phyloP scores from a whole-genome alignment of 37 sponge, comb jelly and placozoan genomes.

The Haliclona indistincta region DNA sequence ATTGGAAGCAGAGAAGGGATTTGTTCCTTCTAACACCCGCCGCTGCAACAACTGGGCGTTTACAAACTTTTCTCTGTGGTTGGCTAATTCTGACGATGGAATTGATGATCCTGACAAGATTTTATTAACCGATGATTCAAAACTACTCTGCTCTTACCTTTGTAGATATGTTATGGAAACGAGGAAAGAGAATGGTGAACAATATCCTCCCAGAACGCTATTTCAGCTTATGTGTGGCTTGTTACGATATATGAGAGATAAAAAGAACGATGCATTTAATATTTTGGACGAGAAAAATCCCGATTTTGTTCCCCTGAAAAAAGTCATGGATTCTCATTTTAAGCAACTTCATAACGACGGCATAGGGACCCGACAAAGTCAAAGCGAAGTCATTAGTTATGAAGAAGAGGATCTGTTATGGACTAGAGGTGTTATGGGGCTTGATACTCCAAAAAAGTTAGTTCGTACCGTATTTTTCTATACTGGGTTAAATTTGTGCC shows the following conservation, averaged over 20 bases:
- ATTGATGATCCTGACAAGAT: neutral
- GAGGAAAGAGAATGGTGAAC: slow-evolving; percentile 28
- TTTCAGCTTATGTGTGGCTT: slow-evolving; percentile 13
- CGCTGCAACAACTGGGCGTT: slow-evolving; percentile 7
- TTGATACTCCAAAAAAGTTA: neutral
- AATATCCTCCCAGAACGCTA: slow-evolving; percentile 17
- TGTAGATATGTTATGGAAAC: slow-evolving; percentile 4
- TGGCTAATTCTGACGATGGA: neutral
- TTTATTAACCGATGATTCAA: neutral
- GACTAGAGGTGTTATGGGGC: slow-evolving; percentile 13
- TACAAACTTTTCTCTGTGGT: neutral
- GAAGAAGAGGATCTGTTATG: slow-evolving; percentile 35
- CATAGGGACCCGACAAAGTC: neutral
- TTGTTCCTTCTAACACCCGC: neutral
- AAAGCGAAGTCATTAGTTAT: neutral
- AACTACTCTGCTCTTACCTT: neutral
- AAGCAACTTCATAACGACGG: slow-evolving; percentile 20
- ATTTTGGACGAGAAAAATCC: neutral
- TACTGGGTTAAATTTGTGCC: neutral
- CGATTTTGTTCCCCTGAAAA: neutral
- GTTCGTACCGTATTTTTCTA: slow-evolving; percentile 13
- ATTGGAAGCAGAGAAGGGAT: slow-evolving; percentile 1
- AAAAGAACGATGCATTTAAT: slow-evolving; percentile 26
- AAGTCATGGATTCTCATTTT: slow-evolving; percentile 17
- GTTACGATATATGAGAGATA: slow-evolving; percentile 7